Conservation (phyloP, 2,797 vertebrate species). For the Sarcophilus harrisii region DNA sequence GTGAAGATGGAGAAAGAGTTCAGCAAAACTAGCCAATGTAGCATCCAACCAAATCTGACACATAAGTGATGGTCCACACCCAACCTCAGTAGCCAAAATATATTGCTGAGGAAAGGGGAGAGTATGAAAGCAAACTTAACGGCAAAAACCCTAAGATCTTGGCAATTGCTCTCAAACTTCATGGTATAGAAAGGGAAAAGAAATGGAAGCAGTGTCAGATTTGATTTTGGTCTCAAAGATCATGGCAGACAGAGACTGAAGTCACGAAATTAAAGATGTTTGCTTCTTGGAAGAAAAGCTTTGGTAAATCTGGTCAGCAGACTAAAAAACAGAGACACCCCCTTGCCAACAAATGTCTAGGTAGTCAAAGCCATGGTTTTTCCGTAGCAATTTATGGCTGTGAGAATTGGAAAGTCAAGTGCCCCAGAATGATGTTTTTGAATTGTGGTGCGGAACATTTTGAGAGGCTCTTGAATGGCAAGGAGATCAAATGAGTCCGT, state of each 20-base stretch:
- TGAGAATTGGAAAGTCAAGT: background rate
- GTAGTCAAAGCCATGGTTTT: background rate
- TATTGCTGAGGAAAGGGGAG: background rate
- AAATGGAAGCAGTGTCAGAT: background rate
- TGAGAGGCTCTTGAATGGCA: background rate
- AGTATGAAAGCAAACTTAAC: background rate
- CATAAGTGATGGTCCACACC: background rate
- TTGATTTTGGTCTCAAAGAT: background rate
- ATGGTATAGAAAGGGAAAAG: background rate
- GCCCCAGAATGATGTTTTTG: background rate
- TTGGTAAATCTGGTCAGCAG: background rate
- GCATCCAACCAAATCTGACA: background rate
- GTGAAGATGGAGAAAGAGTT: background rate
- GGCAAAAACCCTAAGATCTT: background rate
- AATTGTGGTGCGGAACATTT: background rate
- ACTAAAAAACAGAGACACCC: background rate
- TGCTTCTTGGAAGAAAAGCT: background rate
- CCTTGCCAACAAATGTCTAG: background rate
- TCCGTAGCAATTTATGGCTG: background rate
- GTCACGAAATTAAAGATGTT: background rate
- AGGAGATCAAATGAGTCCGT: background rate
- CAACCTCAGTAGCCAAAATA: background rate
- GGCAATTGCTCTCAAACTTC: background rate
- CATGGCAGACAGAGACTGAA: background rate
- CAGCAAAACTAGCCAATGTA: background rate